Conservation (phyloP, 2,113 vertebrate species). For the Neodon shergylaensis region DNA sequence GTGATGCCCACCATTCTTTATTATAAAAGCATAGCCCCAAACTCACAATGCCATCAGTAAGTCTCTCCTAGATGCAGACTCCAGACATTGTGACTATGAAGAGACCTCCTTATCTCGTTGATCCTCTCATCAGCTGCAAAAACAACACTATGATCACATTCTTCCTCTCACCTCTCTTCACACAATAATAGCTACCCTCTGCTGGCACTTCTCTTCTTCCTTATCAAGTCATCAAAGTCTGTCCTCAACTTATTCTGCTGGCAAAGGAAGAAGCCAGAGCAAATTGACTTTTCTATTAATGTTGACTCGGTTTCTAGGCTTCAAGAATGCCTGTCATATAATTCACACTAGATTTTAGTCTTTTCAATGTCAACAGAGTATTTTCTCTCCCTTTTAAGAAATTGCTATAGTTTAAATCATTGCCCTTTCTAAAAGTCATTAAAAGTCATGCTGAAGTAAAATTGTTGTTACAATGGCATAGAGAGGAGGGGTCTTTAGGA, state of each 20-base stretch:
- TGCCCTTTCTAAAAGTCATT: neutral
- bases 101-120: neutral
- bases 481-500: neutral
- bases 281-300: neutral
- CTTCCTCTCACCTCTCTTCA: neutral
- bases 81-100: accelerated
- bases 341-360: neutral
- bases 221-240: neutral
- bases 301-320: neutral
- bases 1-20: neutral
- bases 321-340: neutral
- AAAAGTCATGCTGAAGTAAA: neutral
- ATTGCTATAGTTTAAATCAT: neutral
- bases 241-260: neutral
- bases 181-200: neutral
- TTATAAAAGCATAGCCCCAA: neutral
- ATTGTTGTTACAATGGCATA: neutral
- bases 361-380: neutral
- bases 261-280: neutral
- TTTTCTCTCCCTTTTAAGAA: neutral
- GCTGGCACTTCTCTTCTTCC: neutral
- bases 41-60: neutral
- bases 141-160: neutral
- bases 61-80: accelerated
- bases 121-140: neutral